Base-by-base conservation (phyloP, 1,140 invertebrate species). In the Homarus americanus region DNA sequence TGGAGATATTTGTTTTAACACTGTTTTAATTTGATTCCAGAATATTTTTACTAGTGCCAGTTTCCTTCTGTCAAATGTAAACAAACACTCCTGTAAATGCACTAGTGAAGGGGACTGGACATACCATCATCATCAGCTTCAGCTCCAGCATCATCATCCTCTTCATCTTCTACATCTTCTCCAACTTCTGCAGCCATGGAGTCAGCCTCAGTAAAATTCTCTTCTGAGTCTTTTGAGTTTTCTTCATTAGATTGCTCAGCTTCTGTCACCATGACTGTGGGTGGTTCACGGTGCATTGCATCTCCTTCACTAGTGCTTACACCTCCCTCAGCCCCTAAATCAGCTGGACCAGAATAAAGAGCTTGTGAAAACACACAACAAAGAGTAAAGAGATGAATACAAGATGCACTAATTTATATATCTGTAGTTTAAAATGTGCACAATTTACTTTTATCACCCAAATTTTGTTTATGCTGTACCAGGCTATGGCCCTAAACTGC, bases 291-390 rank as follows among this genome's bases (percentile, higher is more conserved):
- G 12, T 69, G 58, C 2, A 38, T 5, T 4, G 63, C 34, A 4
- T 75, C 79, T 40, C 87, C 87, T 66, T 89, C 87, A 89, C 87
- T 89, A 10, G 87, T 89, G 63, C 87, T 89, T 44, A 89, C 87
- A 28, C 87, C 87, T 36, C 87, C 87, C 41, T 89, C 87, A 20
- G 69, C 79, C 17, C 80, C 69, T 12, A 73, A 49, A 32, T 82
- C 79, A 73, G 58, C 69, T 79, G 34, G 7, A 73, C n/a, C 12
- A 49, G 34, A 49, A 66, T 73, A 7, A 49, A 17, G 44, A 49
- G 1, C 44, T 17, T 49, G 9, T 10, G 9, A 49, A 49, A 49
- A 49, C 17, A 49, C 1, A 49, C 9, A 9, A 49, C 9, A 1
- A 49, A 49, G 17, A 49, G 17, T 1, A 49, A 1, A 2, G 0